Conservation (phyloP, 2,888 invertebrate genomes). For the Flexamia atlantica region DNA sequence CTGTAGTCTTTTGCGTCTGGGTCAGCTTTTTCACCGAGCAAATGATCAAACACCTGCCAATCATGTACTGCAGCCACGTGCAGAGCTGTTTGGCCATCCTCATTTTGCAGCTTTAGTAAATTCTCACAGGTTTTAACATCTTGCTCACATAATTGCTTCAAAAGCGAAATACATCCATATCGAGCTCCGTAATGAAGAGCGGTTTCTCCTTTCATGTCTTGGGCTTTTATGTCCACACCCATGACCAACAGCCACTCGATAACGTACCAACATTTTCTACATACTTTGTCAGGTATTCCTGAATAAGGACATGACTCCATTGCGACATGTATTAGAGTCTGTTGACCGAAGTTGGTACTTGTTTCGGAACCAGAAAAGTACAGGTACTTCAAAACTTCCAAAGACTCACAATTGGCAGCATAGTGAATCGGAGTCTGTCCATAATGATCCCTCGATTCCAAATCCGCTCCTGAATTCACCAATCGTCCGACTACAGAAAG, state of each 20-base stretch:
- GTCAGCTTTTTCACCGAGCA: background rate
- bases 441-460: background rate
- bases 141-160: background rate
- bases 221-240: background rate
- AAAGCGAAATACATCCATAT: background rate
- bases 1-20: background rate
- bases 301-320: background rate
- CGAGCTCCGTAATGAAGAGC: background rate
- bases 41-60: background rate
- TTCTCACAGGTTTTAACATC: background rate
- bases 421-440: background rate
- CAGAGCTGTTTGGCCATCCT: slow-evolving; percentile 1
- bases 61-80: background rate
- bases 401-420: background rate
- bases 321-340: background rate
- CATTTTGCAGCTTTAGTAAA: background rate
- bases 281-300: background rate
- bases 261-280: background rate
- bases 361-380: background rate
- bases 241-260: background rate
- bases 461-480: background rate
- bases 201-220: background rate
- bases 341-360: background rate
- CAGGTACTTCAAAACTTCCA: background rate
- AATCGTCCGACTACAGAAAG: background rate